Base-by-base conservation (phyloP, 2,888 invertebrate genomes). In the Napeogenes sylphis region DNA sequence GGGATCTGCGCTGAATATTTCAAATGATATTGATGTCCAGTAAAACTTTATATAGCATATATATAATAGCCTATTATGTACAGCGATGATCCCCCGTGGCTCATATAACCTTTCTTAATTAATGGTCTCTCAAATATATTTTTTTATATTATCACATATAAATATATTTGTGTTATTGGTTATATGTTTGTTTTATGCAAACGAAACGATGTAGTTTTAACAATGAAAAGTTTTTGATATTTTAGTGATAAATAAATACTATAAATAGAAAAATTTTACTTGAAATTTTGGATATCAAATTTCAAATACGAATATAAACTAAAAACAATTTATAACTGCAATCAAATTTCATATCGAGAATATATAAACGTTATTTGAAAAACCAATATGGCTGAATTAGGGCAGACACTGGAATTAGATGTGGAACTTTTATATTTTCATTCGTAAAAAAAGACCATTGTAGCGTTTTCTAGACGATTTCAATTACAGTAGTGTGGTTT, bases 391-490 rank as follows among this genome's bases (percentile, higher is more conserved):
- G 13, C 51, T 61, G 58, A 59, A 42, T 55, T 42, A 54, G 54
- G 63, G 65, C 64, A 67, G 60, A 68, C 64, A 65, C 65, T 59
- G 70, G 74, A 75, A 75, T 76, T 76, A 78, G 75, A 72, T 68
- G 69, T 70, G 71, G 70, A 69, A 71, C 75, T 82, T 78, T 80
- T 82, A 81, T 79, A 84, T 82, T 83, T 85, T 77, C 78, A 82
- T 84, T 84, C 83, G 78, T 51, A 51, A 51, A 51, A 51, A 51
- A 51, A 74, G 74, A 81, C 80, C 76, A 83, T 84, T 84, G 84
- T 83, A 73, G 76, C 77, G 73, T 75, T 79, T 79, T 77, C 73
- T 77, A 82, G 84, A 79, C 83, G 79, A 83, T 85, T 84, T 84
- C 84, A 84, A 85, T 85, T 85, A 85, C 81, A 70, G 74, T 66